Evolutionary conservation across 2,113 vertebrate genomes (phyloP), one percentile per base, ranked within the genome.

Genomic region (Eclectus roratus): DNA sequence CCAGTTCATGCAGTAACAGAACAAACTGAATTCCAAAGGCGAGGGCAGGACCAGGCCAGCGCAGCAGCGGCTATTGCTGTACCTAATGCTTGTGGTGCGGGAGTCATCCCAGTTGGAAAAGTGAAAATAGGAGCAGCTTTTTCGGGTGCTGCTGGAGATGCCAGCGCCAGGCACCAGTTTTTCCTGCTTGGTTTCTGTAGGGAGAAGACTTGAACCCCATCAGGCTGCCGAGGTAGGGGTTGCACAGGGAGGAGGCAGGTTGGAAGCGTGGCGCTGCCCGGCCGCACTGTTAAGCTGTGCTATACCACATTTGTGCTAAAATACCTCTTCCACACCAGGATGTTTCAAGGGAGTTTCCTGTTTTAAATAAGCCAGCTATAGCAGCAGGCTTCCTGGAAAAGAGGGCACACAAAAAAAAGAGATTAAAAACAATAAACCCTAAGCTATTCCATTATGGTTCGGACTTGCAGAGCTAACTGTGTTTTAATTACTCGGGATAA

Each of bases 401-500:
- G 88, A 85, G 85, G 29, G 76, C 64, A 35, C 9, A 31, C 53
- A 44, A 50, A 61, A 53, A 61, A 80, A 60, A 64, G 73, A 96
- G 93, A 92, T 92, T 92, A 69, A 55, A 94, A 73, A 69, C 93
- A 89, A 49, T 23, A 44, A 92, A 88, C 80, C 56, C 83, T 78
- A 82, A 94, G 91, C 88, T 94, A 19, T 91, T 95, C 77, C 91
- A 80, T 88, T 88, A 79, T 33, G 71, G 91, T 72, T 81, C 39
- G 93, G 80, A 37, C 94, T 94, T 79, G 92, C 5, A 49, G 35
- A 65, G 85, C 85, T 96, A 88, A 96, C 90, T 94, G 94, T 86
- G 91, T 60, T 96, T 95, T 96, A 96, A 95, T 96, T 90, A 81
- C 91, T 92, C 2, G 1, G 94, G 96, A 96, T 97, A 94, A 97